phyloP scores from a whole-genome alignment of 2,888 invertebrate species.

The Agrotis puta region DNA sequence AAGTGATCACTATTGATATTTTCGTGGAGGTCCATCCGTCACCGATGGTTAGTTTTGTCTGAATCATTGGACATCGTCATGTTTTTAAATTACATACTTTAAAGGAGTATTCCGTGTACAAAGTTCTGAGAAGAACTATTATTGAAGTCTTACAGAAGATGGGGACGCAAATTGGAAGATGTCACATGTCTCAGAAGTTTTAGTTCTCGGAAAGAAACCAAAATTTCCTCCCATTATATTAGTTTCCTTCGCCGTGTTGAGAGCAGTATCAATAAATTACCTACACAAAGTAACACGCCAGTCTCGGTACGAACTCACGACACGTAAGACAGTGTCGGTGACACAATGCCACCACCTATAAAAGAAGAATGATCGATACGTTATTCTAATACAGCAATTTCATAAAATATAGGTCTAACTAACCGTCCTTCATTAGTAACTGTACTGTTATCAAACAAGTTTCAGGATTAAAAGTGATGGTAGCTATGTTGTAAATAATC shows the following conservation, averaged over 20 bases:
- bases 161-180: background rate
- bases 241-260: background rate
- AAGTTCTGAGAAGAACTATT: background rate
- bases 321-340: background rate
- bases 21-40: conserved; percentile 40
- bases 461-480: background rate
- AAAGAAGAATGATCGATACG: background rate
- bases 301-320: background rate
- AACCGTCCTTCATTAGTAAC: background rate
- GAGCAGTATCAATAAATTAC: background rate
- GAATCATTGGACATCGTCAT: conserved; percentile 39
- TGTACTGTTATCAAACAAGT: background rate
- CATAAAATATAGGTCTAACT: background rate
- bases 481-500: background rate
- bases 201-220: background rate
- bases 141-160: too few relatives aligned
- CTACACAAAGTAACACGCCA: background rate
- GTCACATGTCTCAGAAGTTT: background rate
- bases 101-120: background rate
- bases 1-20: conserved; percentile 7
- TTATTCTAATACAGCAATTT: background rate
- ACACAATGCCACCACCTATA: background rate
- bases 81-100: conserved; percentile 25
- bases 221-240: background rate
- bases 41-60: conserved; percentile 35